Percentiles rank a stretch among this genome's conserved stretches.
These are phyloP conservation scores for Scelioninae gen. 1 DNA, from an alignment of 2,888 invertebrate species.

Conservation along the genomic window DNA sequence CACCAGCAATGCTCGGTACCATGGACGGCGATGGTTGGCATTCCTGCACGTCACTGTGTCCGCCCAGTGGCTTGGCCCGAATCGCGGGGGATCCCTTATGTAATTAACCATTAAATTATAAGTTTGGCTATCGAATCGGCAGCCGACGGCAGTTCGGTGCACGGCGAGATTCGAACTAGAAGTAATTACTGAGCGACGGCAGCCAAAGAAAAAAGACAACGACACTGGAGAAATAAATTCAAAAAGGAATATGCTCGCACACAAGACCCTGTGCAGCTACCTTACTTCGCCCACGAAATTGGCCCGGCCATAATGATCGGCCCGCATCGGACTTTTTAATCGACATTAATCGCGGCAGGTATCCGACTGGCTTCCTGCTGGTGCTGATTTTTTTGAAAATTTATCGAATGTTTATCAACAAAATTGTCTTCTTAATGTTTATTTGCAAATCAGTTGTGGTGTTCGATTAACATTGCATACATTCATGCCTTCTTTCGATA, in stretches of 20 bases:
- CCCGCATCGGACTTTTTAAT: conserved; percentile 76
- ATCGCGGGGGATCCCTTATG: conserved; percentile 83
- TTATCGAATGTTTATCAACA: no score
- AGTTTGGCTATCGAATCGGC: conserved; percentile 83
- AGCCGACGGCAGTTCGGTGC: conserved; percentile 68
- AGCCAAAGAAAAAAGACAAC: conserved; percentile 57
- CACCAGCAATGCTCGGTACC: conserved; percentile 63
- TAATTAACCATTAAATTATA: conserved; percentile 85
- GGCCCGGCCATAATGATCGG: conserved; percentile 75
- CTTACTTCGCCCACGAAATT: conserved; percentile 79
- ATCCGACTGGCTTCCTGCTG: conserved; percentile 53
- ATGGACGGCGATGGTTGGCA: conserved; percentile 64
- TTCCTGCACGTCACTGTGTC: conserved; percentile 80
- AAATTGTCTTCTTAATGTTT: no score
- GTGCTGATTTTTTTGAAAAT: neutral
- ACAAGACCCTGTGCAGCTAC: conserved; percentile 73
- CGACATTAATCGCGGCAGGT: conserved; percentile 72
- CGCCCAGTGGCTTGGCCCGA: conserved; percentile 84
- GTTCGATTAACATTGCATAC: no score
- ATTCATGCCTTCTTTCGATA: no score
- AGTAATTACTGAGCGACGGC: conserved; percentile 79
- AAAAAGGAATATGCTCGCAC: conserved; percentile 46
- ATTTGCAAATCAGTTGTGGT: no score
- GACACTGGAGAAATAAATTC: conserved; percentile 62
- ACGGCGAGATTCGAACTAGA: conserved; percentile 78